Base-by-base conservation (phyloP, 2,113 vertebrate genomes). In the Bubalus kerabau region DNA sequence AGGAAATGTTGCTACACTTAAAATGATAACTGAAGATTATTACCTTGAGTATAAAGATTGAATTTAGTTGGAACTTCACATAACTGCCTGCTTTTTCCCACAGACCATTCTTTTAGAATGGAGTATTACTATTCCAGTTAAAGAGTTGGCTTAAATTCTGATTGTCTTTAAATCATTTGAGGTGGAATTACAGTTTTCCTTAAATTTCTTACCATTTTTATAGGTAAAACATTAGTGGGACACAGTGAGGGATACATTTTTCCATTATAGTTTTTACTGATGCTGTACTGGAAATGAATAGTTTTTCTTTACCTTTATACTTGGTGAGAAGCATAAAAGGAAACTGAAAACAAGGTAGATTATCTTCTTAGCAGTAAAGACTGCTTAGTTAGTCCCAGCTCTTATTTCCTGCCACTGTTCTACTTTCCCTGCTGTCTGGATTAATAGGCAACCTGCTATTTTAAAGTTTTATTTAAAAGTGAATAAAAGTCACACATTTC, bases 1-100 rank as follows among this genome's bases (percentile, higher is more conserved):
- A 84, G n/a, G 32, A 95, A 94, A 82, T 93, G 30, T 84, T 88
- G 96, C 19, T 93, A 5, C 82, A 74, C 26, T 87, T 86, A 89
- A 93, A 85, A 96, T 46, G 59, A 40, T 89, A 92, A 30, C 59
- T 59, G n/a, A 91, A 96, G n/a, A 28, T 89, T 93, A 52, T 67
- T 96, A 50, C 28, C 12, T 93, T 93, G 60, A 93, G 32, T 87
- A 56, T 52, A 92, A 95, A 92, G 74, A 87, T 90, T 95, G 6
- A 43, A 1, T 85, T 87, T 43, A 76, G 54, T 54, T 87, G 80
- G 43, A 91, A 11, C 36, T 59, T 64, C 84, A 87, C 86, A 92
- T 94, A 94, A 40, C 48, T 91, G 16, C 67, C n/a, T 94, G 52
- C 40, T 91, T 92, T 90, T 24, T 96, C 19, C 36, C 7, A 97